Conservation (phyloP, 2,113 vertebrate species). For the Grallaria varia region DNA sequence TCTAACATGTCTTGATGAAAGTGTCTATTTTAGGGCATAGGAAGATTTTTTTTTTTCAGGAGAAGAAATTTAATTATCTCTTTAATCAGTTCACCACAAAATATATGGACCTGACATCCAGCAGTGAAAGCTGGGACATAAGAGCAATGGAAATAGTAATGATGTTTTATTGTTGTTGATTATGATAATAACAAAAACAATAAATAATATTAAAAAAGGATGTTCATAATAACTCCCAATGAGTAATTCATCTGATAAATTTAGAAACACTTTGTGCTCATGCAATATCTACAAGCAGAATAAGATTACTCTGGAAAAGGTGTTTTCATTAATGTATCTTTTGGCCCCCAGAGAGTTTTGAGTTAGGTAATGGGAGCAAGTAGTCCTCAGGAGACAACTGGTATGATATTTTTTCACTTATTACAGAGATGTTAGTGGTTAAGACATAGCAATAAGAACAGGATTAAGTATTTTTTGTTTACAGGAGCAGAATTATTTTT, state of each 20-base stretch:
- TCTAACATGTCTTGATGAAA: background rate
- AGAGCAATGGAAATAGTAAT: background rate
- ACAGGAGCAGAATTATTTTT: background rate
- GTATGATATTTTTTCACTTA: background rate
- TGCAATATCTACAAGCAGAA: background rate
- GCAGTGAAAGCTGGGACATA: background rate
- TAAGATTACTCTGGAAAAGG: background rate
- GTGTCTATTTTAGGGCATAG: background rate
- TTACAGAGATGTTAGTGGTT: background rate
- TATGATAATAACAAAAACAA: background rate
- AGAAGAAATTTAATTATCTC: slow-evolving; percentile 5
- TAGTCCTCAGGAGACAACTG: background rate
- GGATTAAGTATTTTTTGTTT: background rate
- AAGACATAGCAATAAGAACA: background rate
- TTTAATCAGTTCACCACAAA: slow-evolving; percentile 15
- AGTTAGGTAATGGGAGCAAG: background rate
- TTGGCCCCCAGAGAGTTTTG: background rate
- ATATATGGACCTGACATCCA: background rate
- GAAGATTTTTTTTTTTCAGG: background rate
- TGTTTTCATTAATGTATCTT: background rate
- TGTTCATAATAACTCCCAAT: background rate
- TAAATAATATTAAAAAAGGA: background rate
- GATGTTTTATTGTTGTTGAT: background rate
- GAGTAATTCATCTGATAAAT: background rate
- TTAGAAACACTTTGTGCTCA: background rate